A percentile compares a stretch with the other conserved stretches of the same genome.
Conservation (phyloP, 2,888 invertebrate species). For the Tetramorium bicarinatum region DNA sequence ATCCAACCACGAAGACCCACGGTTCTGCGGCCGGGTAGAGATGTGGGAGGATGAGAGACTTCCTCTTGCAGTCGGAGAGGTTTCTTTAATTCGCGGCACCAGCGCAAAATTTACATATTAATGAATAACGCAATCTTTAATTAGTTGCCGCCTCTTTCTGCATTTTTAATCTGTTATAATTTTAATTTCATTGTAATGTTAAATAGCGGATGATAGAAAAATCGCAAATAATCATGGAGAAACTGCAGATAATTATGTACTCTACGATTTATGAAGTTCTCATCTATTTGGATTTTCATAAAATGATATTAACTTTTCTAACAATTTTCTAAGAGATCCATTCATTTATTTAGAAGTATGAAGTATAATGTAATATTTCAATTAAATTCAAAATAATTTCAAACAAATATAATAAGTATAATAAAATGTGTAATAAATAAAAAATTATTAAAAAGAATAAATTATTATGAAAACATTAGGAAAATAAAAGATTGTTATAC, state of each 20-base stretch:
- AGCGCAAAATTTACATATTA: conserved; percentile 53
- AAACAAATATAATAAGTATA: background rate
- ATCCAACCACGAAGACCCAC: conserved; percentile 72
- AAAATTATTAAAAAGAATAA: background rate
- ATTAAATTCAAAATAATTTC: background rate
- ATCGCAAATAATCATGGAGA: conserved; percentile 19
- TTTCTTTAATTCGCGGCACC: conserved; percentile 53
- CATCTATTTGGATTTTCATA: background rate
- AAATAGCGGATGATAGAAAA: background rate
- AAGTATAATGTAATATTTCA: background rate
- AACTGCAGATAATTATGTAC: background rate
- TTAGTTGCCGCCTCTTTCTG: conserved; percentile 44
- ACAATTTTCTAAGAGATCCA: background rate
- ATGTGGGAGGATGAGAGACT: conserved; percentile 42
- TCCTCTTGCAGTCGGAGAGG: conserved; percentile 48
- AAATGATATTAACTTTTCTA: background rate
- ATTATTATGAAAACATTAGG: background rate
- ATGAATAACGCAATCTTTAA: conserved; percentile 55
- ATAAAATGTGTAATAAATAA: background rate
- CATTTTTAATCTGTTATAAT: conserved; percentile 44
- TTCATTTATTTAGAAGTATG: background rate
- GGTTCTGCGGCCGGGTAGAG: conserved; percentile 33
- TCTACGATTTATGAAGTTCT: background rate
- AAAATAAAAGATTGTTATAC: background rate
- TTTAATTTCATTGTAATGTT: conserved; percentile 32